These are phyloP conservation scores for Amazona finschi DNA, from an alignment of 2,797 vertebrate species.

Conservation along the genomic window DNA sequence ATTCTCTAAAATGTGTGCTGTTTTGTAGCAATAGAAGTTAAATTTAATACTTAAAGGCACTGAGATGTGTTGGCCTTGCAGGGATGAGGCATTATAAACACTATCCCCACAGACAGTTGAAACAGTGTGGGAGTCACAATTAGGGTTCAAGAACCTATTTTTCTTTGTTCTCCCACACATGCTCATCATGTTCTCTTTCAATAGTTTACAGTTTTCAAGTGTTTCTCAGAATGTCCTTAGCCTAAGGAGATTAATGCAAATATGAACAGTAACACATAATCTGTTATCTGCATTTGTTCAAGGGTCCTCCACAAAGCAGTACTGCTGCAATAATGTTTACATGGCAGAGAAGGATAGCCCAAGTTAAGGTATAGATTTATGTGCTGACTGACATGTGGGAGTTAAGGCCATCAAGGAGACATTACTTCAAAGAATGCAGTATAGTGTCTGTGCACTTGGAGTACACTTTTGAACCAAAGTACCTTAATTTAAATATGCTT, in stretches of 20 bases:
- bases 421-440: background rate
- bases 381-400: background rate
- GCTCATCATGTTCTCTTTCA: slow-evolving; percentile 62
- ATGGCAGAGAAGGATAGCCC: background rate
- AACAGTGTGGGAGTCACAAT: slow-evolving; percentile 76
- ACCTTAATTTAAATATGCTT: background rate
- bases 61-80: slow-evolving; percentile 43
- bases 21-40: slow-evolving; percentile 35
- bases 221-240: slow-evolving; percentile 50
- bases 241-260: slow-evolving; percentile 2
- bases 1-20: background rate
- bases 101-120: slow-evolving; percentile 66
- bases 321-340: background rate
- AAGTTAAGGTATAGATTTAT: background rate
- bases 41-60: background rate
- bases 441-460: background rate
- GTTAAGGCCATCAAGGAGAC: background rate
- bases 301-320: background rate
- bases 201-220: slow-evolving; percentile 57
- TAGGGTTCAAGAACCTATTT: slow-evolving; percentile 74
- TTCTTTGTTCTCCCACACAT: slow-evolving; percentile 70
- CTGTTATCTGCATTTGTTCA: background rate
- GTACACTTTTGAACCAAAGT: background rate
- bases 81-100: slow-evolving; percentile 58
- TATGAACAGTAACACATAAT: background rate